phyloP scores from a whole-genome alignment of 2,113 vertebrate species.

The Gopherus evgoodei region DNA sequence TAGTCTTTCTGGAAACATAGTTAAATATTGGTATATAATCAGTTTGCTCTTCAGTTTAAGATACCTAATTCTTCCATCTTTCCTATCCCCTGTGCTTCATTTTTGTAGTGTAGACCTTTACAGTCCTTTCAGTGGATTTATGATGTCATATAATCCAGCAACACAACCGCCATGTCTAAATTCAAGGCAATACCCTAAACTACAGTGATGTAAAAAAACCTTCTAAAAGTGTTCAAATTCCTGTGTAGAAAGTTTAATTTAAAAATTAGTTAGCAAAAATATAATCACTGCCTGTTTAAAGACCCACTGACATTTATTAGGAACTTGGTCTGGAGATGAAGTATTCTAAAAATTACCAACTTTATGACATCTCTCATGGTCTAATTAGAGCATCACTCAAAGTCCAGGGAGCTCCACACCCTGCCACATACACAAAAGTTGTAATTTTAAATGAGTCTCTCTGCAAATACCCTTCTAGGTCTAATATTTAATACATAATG shows the following conservation, averaged over 20 bases:
- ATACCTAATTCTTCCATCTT: neutral
- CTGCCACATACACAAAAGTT: constrained; percentile 9
- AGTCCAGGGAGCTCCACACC: constrained; percentile 36
- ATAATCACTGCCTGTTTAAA: neutral
- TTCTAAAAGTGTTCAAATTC: neutral
- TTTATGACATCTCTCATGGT: constrained; percentile 41
- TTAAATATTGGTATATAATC: constrained; percentile 15
- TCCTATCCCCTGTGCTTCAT: neutral
- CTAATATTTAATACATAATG: neutral
- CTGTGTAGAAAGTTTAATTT: neutral
- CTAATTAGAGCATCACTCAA: constrained; percentile 45
- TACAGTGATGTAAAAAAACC: neutral
- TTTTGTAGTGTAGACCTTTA: neutral
- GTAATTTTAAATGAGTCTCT: constrained; percentile 14
- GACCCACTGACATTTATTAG: neutral
- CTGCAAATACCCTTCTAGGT: neutral
- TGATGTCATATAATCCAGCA: neutral
- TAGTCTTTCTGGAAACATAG: neutral
- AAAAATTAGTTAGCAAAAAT: constrained; percentile 23
- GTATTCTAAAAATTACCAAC: constrained; percentile 31
- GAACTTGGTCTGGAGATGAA: constrained; percentile 11
- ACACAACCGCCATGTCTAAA: neutral
- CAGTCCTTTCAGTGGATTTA: constrained; percentile 2
- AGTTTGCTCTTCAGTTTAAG: constrained; percentile 11
- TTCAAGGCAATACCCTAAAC: neutral